Conservation (phyloP, 1,140 invertebrate species). For the Potamilus streckersoni region DNA sequence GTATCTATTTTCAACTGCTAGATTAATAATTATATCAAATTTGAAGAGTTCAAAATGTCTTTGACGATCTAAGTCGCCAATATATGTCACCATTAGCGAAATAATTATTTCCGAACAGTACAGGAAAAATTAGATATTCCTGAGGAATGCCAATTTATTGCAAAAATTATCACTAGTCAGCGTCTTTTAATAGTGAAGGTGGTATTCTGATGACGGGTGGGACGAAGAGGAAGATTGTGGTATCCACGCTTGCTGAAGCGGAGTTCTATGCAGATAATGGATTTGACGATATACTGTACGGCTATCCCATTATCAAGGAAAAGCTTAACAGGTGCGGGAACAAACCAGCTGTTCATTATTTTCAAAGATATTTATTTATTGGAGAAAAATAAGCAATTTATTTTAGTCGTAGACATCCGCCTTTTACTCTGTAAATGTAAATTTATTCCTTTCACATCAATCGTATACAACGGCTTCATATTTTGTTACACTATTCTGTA, state of each 20-base stretch:
- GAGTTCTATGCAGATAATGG: conserved; percentile 64
- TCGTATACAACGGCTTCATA: too few relatives aligned
- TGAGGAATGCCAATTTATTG: neutral
- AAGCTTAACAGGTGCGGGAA: conserved; percentile 47
- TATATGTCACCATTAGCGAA: neutral
- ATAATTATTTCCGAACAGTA: neutral
- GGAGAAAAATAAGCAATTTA: neutral
- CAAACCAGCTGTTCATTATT: neutral
- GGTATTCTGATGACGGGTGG: conserved; percentile 58
- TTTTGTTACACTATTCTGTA: too few relatives aligned
- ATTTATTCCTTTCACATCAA: too few relatives aligned
- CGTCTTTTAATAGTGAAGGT: conserved; percentile 45
- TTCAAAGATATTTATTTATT: neutral
- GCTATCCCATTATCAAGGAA: conserved; percentile 50
- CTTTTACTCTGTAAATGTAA: too few relatives aligned
- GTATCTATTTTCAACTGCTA: too few relatives aligned
- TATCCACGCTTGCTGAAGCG: conserved; percentile 64
- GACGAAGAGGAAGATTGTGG: conserved; percentile 53
- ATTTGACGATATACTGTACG: conserved; percentile 66
- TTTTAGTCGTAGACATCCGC: too few relatives aligned
- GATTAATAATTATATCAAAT: too few relatives aligned
- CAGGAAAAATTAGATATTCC: neutral
- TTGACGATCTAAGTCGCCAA: neutral
- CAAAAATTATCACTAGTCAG: neutral
- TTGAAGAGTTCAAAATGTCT: neutral